Base-by-base conservation (phyloP, 1,140 invertebrate genomes). In the Caenorhabditis inopinata region DNA sequence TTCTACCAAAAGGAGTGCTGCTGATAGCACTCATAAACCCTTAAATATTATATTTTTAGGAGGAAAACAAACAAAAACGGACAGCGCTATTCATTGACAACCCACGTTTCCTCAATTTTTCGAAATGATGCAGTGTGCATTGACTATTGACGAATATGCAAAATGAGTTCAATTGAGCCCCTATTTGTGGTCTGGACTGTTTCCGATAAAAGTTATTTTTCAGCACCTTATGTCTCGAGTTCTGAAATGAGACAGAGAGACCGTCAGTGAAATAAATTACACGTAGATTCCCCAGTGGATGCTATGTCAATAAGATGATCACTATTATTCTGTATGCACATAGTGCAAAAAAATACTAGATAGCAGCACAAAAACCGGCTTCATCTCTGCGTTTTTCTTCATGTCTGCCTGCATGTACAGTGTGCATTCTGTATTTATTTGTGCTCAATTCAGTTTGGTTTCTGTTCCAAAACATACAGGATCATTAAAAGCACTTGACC, bases 261-360 rank as follows among this genome's bases (percentile, higher is more conserved):
- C 12, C n/a, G 23, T 25, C 1, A 16, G 14, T 58, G 27, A 58
- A 58, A 32, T 58, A 29, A 68, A 68, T 68, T 23, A 68, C 58
- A 68, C 58, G 58, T 68, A 12, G 58, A 29, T 11, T 68, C 58
- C 16, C 6, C 11, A 12, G 14, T 11, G 32, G 32, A 32, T 38
- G 32, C 32, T 68, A 42, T 68, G 58, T 38, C 18, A 68, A 68
- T 68, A 68, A 68, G n/a, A 68, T 68, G 58, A 68, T 68, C 58
- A 42, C 32, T 68, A 42, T 68, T 42, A 68, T 68, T 68, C 35
- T 38, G 58, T 68, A 42, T 68, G 58, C 38, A 68, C 58, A 21
- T 38, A 38, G 16, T 5, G 58, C 21, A 68, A 42, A 68, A 68
- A 58, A 29, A 68, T 38, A 68, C 58, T 21, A 32, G 38, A 32